Conservation (phyloP, 2,888 invertebrate genomes). For the Malthinus seriepunctatus region DNA sequence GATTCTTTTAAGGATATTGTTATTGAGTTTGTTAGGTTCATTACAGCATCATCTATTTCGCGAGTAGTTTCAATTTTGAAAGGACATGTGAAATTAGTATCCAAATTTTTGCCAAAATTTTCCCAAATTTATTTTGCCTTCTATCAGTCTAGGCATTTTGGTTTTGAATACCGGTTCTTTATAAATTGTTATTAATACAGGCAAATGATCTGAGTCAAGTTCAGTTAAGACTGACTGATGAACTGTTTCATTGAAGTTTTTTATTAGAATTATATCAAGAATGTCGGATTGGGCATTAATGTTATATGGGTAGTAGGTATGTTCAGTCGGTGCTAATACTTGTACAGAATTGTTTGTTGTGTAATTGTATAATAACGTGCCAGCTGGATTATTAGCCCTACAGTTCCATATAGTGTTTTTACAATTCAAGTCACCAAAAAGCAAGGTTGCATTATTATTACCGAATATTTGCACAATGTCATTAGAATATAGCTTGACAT, state of each 20-base stretch:
- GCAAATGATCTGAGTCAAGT: constrained; percentile 1
- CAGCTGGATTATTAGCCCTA: background rate
- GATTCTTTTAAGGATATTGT: background rate
- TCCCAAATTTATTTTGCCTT: background rate
- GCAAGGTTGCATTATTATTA: background rate
- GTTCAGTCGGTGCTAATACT: background rate
- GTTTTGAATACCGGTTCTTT: background rate
- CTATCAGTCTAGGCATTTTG: background rate
- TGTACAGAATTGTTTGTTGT: background rate
- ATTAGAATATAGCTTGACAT: background rate
- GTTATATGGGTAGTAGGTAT: background rate
- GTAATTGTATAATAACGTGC: background rate
- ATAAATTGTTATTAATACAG: background rate
- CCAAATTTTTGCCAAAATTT: background rate
- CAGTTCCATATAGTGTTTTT: background rate
- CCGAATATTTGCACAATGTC: background rate
- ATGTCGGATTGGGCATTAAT: background rate
- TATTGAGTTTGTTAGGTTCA: background rate
- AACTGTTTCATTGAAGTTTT: background rate
- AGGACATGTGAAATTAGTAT: no score
- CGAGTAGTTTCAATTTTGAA: no score
- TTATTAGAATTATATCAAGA: background rate
- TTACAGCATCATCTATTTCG: no score
- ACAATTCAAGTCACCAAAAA: background rate
- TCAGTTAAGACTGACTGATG: background rate